Conservation (phyloP, 2,888 invertebrate genomes). For the Callinectes sapidus region DNA sequence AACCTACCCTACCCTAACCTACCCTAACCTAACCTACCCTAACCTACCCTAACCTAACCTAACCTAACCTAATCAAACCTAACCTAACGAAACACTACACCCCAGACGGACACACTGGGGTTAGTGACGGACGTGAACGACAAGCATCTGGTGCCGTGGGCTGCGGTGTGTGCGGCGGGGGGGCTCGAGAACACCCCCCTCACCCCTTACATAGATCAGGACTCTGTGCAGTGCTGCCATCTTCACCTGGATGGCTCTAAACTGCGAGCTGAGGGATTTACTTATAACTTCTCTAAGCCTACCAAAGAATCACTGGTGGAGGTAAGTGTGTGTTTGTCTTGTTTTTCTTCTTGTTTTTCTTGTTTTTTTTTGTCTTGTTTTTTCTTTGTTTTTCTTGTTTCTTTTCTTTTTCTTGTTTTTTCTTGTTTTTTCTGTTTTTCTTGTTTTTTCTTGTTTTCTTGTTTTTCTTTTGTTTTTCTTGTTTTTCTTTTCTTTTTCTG, state of each 20-base stretch:
- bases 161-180: slow-evolving; percentile 86
- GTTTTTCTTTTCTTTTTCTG: background rate
- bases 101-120: slow-evolving; percentile 85
- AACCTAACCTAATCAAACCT: background rate
- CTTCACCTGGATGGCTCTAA: slow-evolving; percentile 85
- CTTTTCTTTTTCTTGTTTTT: no score
- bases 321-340: slow-evolving; percentile 75
- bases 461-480: background rate
- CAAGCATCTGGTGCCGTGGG: slow-evolving; percentile 95
- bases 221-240: slow-evolving; percentile 88
- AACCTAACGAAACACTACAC: background rate
- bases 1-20: no score
- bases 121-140: slow-evolving; percentile 94
- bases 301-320: slow-evolving; percentile 81
- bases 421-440: no score
- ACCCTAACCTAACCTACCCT: no score
- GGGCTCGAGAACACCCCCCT: slow-evolving; percentile 89
- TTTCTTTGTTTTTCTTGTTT: background rate
- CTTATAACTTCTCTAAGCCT: slow-evolving; percentile 81
- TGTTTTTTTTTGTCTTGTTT: background rate
- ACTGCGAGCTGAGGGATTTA: slow-evolving; percentile 81
- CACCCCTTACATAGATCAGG: slow-evolving; percentile 90
- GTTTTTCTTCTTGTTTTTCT: background rate
- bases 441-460: no score
- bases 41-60: background rate